A percentile compares a stretch with the other conserved stretches of the same genome.
Conservation (phyloP, 2,888 invertebrate species). For the Zele albiditarsus region DNA sequence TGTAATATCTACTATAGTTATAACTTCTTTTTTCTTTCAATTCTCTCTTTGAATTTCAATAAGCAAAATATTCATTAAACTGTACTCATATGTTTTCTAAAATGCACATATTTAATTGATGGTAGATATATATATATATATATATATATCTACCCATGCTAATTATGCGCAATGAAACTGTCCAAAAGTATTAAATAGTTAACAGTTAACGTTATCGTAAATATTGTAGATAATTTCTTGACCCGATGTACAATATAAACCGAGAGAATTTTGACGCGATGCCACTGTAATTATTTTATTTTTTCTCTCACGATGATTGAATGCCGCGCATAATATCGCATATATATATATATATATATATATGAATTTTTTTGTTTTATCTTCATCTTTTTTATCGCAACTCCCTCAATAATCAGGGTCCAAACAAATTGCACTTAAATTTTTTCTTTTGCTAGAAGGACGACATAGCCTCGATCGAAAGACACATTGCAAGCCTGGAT, state of each 20-base stretch:
- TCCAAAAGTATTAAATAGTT: constrained; percentile 55
- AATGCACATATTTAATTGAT: constrained; percentile 32
- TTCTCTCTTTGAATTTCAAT: constrained; percentile 47
- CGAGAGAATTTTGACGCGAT: constrained; percentile 19
- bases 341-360: not conserved
- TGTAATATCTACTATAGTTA: constrained; percentile 44
- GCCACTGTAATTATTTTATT: constrained; percentile 10
- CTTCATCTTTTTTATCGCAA: not conserved
- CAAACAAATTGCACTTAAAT: constrained; percentile 40
- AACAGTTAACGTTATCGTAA: constrained; percentile 53
- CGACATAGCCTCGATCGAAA: constrained; percentile 24
- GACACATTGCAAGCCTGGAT: constrained; percentile 39
- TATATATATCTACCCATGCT: constrained; percentile 10
- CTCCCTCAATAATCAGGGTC: constrained; percentile 5
- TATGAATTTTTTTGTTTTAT: not conserved
- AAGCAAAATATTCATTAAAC: constrained; percentile 47
- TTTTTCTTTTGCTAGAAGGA: constrained; percentile 31
- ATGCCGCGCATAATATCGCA: not conserved
- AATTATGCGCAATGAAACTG: constrained; percentile 43
- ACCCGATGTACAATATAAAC: constrained; percentile 28
- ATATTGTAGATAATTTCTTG: constrained; percentile 45
- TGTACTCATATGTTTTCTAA: constrained; percentile 35
- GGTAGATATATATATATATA: constrained; percentile 31
- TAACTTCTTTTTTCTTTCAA: constrained; percentile 20
- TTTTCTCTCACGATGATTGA: not conserved